Base-by-base conservation (phyloP, 2,797 vertebrate genomes). In the Monodelphis domestica region DNA sequence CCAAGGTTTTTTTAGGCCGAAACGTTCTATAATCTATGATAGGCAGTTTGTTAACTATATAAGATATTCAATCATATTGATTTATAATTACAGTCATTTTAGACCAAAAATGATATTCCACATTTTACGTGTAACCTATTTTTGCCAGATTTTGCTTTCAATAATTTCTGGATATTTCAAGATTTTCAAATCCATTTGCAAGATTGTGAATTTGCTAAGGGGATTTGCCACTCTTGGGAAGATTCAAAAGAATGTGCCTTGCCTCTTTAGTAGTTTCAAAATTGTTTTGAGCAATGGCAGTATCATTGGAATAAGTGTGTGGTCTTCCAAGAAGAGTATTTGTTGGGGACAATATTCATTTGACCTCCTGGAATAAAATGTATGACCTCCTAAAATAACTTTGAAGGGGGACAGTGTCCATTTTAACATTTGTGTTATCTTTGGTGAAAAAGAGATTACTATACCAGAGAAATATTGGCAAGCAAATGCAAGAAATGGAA, bases 211-310 rank as follows among this genome's bases (percentile, higher is more conserved):
- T 78, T 78, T 78, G 38, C 24, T 7, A 57, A 33, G 93, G 93
- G 15, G 93, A 84, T 93, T 92, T 96, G 95, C 89, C 56, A 90
- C 30, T 9, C n/a, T 87, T 91, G 90, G 94, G 90, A 87, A 94
- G 54, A 90, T 45, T 90, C 53, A 91, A 89, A 97, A 91, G 78
- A 92, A 88, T 11, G 38, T 78, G 70, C 38, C 38, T 78, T 78
- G 38, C 70, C 7, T 78, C 7, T 26, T 78, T 2, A 26, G 12
- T 54, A 24, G 90, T 91, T 92, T 88, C 56, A 92, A 94, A 97
- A 96, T 89, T 45, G 29, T 94, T 94, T 95, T 28, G n/a, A 87
- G 92, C 57, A 50, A 90, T 90, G 92, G 88, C 28, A 52, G 11
- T 30, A 15, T 89, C 29, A 94, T 94, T 93, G 92, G 94, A 78